Conservation (phyloP, 1,140 invertebrate genomes). For the Chironomus tepperi region DNA sequence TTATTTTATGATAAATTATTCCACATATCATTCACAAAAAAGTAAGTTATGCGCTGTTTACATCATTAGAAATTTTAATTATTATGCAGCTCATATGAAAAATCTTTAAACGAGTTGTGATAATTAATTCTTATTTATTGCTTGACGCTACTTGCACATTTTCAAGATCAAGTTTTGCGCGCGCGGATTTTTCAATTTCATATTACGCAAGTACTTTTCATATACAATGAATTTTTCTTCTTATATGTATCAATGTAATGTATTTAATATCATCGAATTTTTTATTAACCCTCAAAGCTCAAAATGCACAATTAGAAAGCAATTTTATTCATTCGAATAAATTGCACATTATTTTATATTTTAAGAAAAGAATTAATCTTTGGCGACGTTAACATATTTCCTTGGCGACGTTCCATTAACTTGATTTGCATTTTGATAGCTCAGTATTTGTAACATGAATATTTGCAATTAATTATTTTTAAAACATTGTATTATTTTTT, state of each 20-base stretch:
- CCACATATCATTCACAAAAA: slow-evolving; percentile 1
- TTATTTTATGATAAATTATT: slow-evolving; percentile 7
- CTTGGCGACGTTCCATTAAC: background rate
- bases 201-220: background rate
- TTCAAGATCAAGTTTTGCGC: slow-evolving; percentile 22
- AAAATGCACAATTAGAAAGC: too few species aligned
- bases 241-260: too few species aligned
- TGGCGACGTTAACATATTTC: background rate
- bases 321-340: too few species aligned
- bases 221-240: too few species aligned
- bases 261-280: too few species aligned
- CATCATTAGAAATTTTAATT: slow-evolving; percentile 15
- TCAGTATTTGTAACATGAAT: background rate
- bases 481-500: too few species aligned
- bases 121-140: slow-evolving; percentile 23
- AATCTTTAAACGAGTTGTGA: background rate
- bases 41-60: background rate
- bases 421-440: background rate
- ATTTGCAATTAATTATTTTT: background rate
- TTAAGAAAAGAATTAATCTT: background rate
- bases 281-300: too few species aligned
- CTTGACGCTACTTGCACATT: background rate
- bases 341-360: background rate
- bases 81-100: background rate
- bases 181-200: background rate